Evolutionary conservation across 2,113 vertebrate genomes (phyloP).

Genomic region (Arizona elegans): DNA sequence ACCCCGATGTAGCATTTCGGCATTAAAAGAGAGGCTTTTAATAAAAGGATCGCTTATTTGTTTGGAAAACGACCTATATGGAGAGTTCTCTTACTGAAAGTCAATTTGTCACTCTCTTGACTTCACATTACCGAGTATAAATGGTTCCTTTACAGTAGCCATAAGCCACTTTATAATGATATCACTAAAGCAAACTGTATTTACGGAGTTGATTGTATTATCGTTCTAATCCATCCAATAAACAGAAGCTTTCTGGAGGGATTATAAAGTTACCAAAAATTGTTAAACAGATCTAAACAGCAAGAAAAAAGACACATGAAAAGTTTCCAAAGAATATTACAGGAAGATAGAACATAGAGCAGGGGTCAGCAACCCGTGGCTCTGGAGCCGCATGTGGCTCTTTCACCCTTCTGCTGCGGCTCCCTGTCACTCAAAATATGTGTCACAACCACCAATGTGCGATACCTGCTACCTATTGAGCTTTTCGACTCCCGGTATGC

Average conservation of each 20-base stretch:
- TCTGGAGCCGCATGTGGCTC: too few species aligned
- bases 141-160: background rate
- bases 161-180: background rate
- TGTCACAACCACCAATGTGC: too few species aligned
- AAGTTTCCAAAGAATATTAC: background rate
- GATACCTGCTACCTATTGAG: too few species aligned
- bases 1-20: background rate
- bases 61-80: background rate
- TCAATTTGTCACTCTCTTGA: background rate
- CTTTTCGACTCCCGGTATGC: too few species aligned
- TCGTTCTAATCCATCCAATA: background rate
- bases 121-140: background rate
- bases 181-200: background rate
- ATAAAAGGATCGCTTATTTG: background rate
- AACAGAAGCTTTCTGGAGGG: background rate
- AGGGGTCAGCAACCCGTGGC: too few species aligned
- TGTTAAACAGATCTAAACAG: background rate
- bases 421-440: too few species aligned
- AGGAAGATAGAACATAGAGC: background rate
- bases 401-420: too few species aligned
- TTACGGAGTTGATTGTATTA: background rate
- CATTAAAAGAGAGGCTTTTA: background rate
- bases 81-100: background rate
- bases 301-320: background rate
- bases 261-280: background rate